Percentiles rank a stretch among this genome's conserved stretches.
Evolutionary conservation across 2,113 vertebrate species (phyloP).

Genomic region (Heterochromis multidens): DNA sequence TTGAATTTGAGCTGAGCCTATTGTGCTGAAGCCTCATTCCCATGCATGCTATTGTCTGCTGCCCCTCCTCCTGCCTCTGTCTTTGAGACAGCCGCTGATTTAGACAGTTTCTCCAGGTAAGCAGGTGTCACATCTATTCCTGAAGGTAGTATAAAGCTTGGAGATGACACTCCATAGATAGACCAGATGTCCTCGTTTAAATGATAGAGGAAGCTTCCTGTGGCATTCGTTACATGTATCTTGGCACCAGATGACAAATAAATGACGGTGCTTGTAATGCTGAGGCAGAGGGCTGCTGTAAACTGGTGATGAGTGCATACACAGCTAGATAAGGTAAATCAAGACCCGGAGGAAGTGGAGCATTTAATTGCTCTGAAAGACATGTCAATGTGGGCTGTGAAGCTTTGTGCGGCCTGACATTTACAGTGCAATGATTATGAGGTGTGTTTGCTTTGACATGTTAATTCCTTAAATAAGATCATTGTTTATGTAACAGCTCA

Average conservation of each 20-base stretch:
- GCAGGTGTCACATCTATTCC: constrained; percentile 64
- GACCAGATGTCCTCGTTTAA: constrained; percentile 65
- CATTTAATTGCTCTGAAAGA: constrained; percentile 71
- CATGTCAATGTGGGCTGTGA: constrained; percentile 50
- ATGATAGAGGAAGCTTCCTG: constrained; percentile 43
- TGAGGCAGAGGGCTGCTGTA: constrained; percentile 45
- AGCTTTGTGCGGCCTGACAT: constrained; percentile 60
- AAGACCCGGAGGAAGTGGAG: constrained; percentile 61
- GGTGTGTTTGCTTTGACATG: constrained; percentile 58
- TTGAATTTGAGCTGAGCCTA: constrained; percentile 54
- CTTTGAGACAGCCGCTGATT: constrained; percentile 45
- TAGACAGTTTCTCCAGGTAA: constrained; percentile 53
- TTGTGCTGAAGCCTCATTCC: constrained; percentile 50
- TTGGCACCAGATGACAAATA: constrained; percentile 68
- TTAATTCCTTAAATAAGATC: constrained; percentile 50
- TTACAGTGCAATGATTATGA: constrained; percentile 54
- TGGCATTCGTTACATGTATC: constrained; percentile 59
- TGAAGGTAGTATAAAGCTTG: constrained; percentile 32
- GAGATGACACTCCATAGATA: constrained; percentile 42
- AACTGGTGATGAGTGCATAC: constrained; percentile 46
- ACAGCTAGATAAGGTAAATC: constrained; percentile 67
- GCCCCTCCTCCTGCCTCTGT: constrained; percentile 5
- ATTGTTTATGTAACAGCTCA: constrained; percentile 46
- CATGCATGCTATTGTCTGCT: constrained; percentile 39
- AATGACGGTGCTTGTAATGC: constrained; percentile 44